Conservation (phyloP, 1,140 invertebrate genomes). For the Formica selysi region DNA sequence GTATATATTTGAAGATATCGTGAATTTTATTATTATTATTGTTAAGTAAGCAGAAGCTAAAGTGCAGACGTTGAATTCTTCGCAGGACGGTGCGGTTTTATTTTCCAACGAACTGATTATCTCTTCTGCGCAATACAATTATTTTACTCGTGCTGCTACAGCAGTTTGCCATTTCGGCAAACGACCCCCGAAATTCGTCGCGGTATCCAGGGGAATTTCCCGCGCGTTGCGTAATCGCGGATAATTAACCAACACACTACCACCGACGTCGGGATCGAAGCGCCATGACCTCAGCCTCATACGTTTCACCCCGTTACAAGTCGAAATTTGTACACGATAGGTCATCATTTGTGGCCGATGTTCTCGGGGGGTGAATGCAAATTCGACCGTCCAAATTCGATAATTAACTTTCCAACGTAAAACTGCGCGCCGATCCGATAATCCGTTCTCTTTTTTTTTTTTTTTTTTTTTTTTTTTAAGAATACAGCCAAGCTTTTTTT, state of each 20-base stretch:
- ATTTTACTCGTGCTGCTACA: slow-evolving; percentile 31
- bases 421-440: background rate
- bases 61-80: background rate
- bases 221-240: slow-evolving; percentile 43
- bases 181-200: slow-evolving; percentile 41
- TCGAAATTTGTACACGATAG: slow-evolving; percentile 45
- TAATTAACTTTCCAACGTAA: slow-evolving; percentile 2
- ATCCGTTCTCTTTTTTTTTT: background rate
- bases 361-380: slow-evolving; percentile 12
- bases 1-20: background rate
- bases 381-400: slow-evolving; percentile 10
- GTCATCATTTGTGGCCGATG: background rate
- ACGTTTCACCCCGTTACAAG: slow-evolving; percentile 23
- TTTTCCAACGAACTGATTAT: slow-evolving; percentile 42
- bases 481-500: background rate
- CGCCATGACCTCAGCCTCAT: background rate
- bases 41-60: background rate
- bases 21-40: slow-evolving; percentile 6
- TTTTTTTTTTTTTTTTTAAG: background rate
- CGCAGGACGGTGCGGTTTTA: background rate
- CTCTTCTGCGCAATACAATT: slow-evolving; percentile 1
- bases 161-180: slow-evolving; percentile 5
- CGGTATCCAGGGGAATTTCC: slow-evolving; percentile 50
- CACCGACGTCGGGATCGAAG: background rate
- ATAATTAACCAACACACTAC: slow-evolving; percentile 52